Percentiles rank a stretch among this genome's conserved stretches.
Evolutionary conservation across 30 jellyfish, hydroid and myxozoan species (phyloP).

Genomic region (Rhopilema esculentum): DNA sequence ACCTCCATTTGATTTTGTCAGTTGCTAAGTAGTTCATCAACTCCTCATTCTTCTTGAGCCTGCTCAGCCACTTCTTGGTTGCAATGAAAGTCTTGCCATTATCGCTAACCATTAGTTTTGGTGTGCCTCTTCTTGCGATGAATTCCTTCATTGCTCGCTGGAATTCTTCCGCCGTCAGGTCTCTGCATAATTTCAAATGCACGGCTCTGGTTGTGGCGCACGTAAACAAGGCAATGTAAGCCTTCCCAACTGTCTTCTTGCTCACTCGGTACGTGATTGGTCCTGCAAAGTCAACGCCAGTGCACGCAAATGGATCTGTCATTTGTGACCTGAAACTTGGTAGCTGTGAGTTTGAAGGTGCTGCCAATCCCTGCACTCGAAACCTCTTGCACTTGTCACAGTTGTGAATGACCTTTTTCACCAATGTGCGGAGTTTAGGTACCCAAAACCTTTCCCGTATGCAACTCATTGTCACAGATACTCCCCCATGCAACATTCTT

Average conservation of each 20-base stretch:
- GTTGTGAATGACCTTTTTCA: not conserved
- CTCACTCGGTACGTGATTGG: conserved; percentile 51
- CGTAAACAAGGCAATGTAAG: conserved; percentile 74
- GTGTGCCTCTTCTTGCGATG: conserved; percentile 82
- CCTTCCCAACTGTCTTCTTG: conserved; percentile 31
- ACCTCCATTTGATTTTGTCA: conserved; percentile 48
- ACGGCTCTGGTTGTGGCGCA: conserved; percentile 77
- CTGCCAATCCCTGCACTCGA: conserved; percentile 1
- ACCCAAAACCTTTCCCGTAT: conserved; percentile 32
- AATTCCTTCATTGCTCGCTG: conserved; percentile 43
- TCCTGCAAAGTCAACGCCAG: conserved; percentile 77
- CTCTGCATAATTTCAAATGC: conserved; percentile 58
- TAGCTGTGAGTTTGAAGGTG: not conserved
- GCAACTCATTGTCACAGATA: conserved; percentile 31
- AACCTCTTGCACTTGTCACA: conserved; percentile 35
- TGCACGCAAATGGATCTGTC: conserved; percentile 60
- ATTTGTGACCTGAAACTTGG: conserved; percentile 56
- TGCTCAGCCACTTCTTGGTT: conserved; percentile 20
- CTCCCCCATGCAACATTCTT: conserved; percentile 51
- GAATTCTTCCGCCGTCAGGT: conserved; percentile 55
- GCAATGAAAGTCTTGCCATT: conserved; percentile 71
- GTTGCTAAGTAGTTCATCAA: conserved; percentile 25
- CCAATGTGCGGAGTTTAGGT: conserved; percentile 44
- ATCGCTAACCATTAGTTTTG: conserved; percentile 66
- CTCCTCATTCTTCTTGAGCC: conserved; percentile 18